A percentile compares a stretch with the other conserved stretches of the same genome.
Conservation (phyloP, 2,113 vertebrate species). For the Sminthopsis crassicaudata region DNA sequence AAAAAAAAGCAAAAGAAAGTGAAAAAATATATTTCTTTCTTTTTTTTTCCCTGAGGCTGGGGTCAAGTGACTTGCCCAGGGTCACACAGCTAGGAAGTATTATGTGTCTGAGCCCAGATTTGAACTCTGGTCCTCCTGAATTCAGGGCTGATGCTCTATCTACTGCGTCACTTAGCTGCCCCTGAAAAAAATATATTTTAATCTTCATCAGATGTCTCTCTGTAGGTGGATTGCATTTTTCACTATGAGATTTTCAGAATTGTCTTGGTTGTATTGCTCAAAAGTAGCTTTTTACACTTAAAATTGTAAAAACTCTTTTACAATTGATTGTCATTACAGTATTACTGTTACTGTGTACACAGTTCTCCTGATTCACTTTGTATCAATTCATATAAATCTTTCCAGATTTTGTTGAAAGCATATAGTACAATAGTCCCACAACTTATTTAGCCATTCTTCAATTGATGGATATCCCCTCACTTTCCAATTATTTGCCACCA, state of each 20-base stretch:
- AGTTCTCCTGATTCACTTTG: not conserved
- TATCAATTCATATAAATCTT: not conserved
- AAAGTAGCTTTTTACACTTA: too few relatives aligned
- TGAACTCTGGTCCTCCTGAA: too few relatives aligned
- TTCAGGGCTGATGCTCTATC: too few relatives aligned
- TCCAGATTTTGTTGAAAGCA: not conserved
- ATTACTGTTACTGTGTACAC: not conserved
- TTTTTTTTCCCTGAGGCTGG: too few relatives aligned
- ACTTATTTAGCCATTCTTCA: not conserved
- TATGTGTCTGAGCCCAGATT: too few relatives aligned
- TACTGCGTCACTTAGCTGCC: too few relatives aligned
- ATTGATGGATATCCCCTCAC: not conserved
- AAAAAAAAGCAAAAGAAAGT: too few relatives aligned
- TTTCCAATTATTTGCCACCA: not conserved
- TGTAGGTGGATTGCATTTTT: not conserved
- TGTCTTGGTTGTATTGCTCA: not conserved
- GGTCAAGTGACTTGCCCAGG: too few relatives aligned
- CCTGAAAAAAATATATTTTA: not conserved
- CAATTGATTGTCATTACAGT: not conserved
- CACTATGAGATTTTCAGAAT: not conserved
- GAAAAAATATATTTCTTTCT: too few relatives aligned
- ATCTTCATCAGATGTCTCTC: not conserved
- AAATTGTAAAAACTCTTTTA: too few relatives aligned
- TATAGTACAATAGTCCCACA: not conserved
- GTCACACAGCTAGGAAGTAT: too few relatives aligned